A percentile compares a stretch with the other conserved stretches of the same genome.
Conservation (phyloP, 2,888 invertebrate genomes). For the Elysia crispata region DNA sequence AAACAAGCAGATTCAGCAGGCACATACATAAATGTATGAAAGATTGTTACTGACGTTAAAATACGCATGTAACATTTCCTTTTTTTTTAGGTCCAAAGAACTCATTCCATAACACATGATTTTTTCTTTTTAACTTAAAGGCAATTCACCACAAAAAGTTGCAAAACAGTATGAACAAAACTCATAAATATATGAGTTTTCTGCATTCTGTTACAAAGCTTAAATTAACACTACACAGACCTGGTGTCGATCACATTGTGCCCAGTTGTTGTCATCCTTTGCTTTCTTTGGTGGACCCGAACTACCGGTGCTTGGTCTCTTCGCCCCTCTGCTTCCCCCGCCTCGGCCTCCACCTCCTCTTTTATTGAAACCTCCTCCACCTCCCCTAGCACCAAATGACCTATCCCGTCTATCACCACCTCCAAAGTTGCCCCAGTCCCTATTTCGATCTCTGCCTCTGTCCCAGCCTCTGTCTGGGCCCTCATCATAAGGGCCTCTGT, state of each 20-base stretch:
- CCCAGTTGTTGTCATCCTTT: constrained; percentile 45
- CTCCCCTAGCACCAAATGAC: background rate
- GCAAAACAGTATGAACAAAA: too few species aligned
- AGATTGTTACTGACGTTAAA: too few species aligned
- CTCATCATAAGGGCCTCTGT: background rate
- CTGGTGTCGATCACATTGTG: constrained; percentile 42
- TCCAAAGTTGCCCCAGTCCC: background rate
- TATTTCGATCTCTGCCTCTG: background rate
- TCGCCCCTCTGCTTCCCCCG: background rate
- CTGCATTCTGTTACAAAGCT: background rate
- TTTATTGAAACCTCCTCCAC: constrained; percentile 15
- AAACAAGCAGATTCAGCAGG: too few species aligned
- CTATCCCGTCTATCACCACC: constrained; percentile 6
- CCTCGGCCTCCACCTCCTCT: constrained; percentile 4
- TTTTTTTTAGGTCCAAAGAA: too few species aligned
- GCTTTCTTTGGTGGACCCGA: too few species aligned
- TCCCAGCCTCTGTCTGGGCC: background rate
- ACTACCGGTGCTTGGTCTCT: background rate
- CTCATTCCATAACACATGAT: too few species aligned
- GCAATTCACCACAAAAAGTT: too few species aligned
- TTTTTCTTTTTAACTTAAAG: too few species aligned
- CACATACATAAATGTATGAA: too few species aligned
- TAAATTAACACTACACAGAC: constrained; percentile 30
- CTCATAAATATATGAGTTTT: too few species aligned
- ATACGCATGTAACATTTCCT: too few species aligned